Percentiles rank a stretch among this genome's conserved stretches.
phyloP scores from a whole-genome alignment of 2,888 invertebrate genomes.

The Strigamia crassipes region DNA sequence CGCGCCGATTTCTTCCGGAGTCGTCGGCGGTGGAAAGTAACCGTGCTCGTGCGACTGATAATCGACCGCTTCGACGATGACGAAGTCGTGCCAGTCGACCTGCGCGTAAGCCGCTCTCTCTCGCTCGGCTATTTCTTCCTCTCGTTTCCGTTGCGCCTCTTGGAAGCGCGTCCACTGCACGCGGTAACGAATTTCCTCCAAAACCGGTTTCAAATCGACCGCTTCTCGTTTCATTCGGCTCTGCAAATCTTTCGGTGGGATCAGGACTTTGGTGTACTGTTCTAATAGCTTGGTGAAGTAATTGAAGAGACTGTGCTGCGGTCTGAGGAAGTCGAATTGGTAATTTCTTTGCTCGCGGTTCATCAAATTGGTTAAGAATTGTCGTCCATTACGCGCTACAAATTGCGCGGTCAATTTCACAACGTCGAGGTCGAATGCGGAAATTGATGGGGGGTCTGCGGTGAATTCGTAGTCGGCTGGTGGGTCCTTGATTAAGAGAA shows the following conservation, averaged over 20 bases:
- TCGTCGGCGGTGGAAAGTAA: slow-evolving; percentile 93
- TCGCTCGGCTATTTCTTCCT: slow-evolving; percentile 85
- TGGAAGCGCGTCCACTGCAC: slow-evolving; percentile 97
- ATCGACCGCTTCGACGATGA: slow-evolving; percentile 92
- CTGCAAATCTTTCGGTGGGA: slow-evolving; percentile 91
- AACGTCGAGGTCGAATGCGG: slow-evolving; percentile 95
- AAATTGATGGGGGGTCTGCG: slow-evolving; percentile 97
- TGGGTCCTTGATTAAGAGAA: slow-evolving; percentile 87
- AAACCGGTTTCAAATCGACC: slow-evolving; percentile 66
- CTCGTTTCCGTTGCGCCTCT: slow-evolving; percentile 86
- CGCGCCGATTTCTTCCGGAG: slow-evolving; percentile 56
- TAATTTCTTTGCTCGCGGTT: slow-evolving; percentile 96
- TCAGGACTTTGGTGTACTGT: slow-evolving; percentile 95
- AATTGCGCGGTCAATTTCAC: slow-evolving; percentile 98
- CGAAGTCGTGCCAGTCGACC: slow-evolving; percentile 79
- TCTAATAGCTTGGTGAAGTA: slow-evolving; percentile 98
- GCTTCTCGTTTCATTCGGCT: slow-evolving; percentile 75
- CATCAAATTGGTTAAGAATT: slow-evolving; percentile 97
- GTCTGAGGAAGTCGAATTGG: slow-evolving; percentile 97
- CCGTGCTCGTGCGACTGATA: slow-evolving; percentile 92
- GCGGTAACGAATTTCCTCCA: slow-evolving; percentile 88
- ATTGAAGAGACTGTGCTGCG: slow-evolving; percentile 96
- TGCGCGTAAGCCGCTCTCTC: slow-evolving; percentile 77
- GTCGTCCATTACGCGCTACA: slow-evolving; percentile 96
- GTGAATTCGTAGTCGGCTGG: slow-evolving; percentile 91